Percentiles rank a stretch among this genome's conserved stretches.
Evolutionary conservation across 2,113 vertebrate species (phyloP).

Genomic region (Heliornis fulica): DNA sequence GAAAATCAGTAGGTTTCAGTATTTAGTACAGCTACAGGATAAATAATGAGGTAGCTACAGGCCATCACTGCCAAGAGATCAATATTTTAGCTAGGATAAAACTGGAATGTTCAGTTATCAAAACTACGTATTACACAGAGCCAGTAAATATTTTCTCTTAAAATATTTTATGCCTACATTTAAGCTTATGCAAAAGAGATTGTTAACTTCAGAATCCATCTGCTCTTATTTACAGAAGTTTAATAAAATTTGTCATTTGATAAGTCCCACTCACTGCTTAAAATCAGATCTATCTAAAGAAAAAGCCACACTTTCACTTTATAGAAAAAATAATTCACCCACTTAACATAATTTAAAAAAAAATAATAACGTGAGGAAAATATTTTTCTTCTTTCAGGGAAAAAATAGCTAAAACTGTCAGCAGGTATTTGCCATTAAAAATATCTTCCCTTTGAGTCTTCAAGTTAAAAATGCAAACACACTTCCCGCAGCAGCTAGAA

Average conservation of each 20-base stretch:
- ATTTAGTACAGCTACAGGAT: constrained; percentile 23
- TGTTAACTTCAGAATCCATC: not conserved
- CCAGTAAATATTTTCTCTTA: not conserved
- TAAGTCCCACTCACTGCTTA: not conserved
- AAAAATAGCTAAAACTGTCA: not conserved
- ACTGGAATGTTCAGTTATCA: not conserved
- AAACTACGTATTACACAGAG: not conserved
- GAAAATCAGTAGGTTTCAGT: constrained; percentile 23
- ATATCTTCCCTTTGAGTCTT: not conserved
- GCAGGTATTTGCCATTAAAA: not conserved
- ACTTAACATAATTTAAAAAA: not conserved
- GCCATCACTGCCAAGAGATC: constrained; percentile 15
- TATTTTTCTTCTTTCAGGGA: not conserved
- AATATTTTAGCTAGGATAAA: constrained; percentile 3
- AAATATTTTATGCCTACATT: not conserved
- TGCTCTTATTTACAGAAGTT: not conserved
- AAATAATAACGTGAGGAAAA: not conserved
- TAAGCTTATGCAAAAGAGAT: not conserved
- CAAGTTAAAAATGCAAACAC: not conserved
- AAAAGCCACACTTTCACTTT: not conserved
- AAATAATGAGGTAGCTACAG: constrained; percentile 40
- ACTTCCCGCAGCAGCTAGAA: not conserved
- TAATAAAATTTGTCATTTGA: not conserved
- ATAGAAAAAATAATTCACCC: not conserved
- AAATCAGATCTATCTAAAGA: not conserved